Base-by-base conservation (phyloP, 2,888 invertebrate species). In the Ochropleura plecta region DNA sequence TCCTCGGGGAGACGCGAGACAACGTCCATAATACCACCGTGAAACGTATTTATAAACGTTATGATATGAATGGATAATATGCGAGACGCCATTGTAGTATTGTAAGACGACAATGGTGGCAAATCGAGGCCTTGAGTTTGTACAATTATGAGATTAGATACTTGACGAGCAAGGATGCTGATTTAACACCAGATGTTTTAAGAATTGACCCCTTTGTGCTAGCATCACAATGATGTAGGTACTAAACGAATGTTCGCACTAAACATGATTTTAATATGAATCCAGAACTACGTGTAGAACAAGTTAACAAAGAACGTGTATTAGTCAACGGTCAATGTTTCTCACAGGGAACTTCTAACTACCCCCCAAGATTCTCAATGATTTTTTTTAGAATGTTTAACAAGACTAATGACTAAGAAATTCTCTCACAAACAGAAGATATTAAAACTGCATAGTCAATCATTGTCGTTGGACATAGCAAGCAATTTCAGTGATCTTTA, bases 21-120 rank as follows among this genome's bases (percentile, higher is more conserved):
- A 93, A 90, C 90, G 89, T 92, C 92, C 90, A 95, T 94, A 96
- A 96, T 94, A 92, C 93, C 91, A 92, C 94, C 93, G 93, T 92
- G 93, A 94, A 93, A 94, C 93, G 92, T 94, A 95, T 95, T 95
- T 94, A 95, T 95, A 95, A 95, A 94, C 93, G 93, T 94, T 95
- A 94, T 95, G 95, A 96, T 96, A 94, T 95, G 95, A 96, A 95
- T 95, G 95, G 95, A 94, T 96, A 95, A 95, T 96, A 93, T 93
- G 92, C 92, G 92, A 90, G 91, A 90, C 88, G 87, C 88, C 86
- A 92, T 95, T 94, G 92, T 93, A 81, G 86, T 88, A 91, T 93
- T 93, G 92, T 92, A 73, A 74, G 76, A 67, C 77, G 83, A 92
- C 92, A 93, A 93, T 92, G 88, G 85, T 86, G 84, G 84, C 88